Evolutionary conservation across 2,888 invertebrate genomes (phyloP).

Genomic region (Lithophane socia): DNA sequence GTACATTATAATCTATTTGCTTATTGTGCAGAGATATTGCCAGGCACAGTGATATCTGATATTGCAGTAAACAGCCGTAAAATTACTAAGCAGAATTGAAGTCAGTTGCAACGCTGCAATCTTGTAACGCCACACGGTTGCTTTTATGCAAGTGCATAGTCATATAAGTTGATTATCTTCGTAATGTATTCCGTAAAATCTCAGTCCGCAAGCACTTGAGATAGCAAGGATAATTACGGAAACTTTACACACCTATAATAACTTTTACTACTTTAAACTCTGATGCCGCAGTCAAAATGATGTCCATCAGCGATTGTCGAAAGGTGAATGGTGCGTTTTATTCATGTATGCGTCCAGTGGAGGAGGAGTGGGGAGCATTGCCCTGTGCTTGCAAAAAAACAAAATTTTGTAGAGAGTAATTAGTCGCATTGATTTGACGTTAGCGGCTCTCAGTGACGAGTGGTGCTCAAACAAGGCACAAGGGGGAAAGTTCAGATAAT

Average conservation of each 20-base stretch:
- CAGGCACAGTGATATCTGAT: slow-evolving; percentile 49
- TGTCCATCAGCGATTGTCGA: neutral
- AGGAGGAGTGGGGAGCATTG: slow-evolving; percentile 20
- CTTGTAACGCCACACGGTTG: slow-evolving; percentile 26
- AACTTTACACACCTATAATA: slow-evolving; percentile 31
- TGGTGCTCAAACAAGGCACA: slow-evolving; percentile 17
- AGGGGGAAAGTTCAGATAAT: slow-evolving; percentile 48
- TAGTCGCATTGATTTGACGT: slow-evolving; percentile 60
- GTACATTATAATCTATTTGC: slow-evolving; percentile 33
- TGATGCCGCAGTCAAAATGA: slow-evolving; percentile 19
- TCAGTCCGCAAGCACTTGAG: slow-evolving; percentile 1
- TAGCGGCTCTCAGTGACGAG: slow-evolving; percentile 33
- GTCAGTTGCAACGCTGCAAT: slow-evolving; percentile 48
- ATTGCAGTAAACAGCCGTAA: slow-evolving; percentile 57
- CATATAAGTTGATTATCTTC: slow-evolving; percentile 37
- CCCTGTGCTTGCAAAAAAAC: slow-evolving; percentile 27
- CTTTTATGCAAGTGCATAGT: slow-evolving; percentile 55
- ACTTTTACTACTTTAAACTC: slow-evolving; percentile 14
- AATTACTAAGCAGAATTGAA: slow-evolving; percentile 50
- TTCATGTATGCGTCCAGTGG: neutral
- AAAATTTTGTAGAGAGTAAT: slow-evolving; percentile 55
- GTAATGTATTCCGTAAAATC: slow-evolving; percentile 27
- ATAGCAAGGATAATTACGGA: slow-evolving; percentile 10
- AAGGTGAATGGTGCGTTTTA: slow-evolving; percentile 14
- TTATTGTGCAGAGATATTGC: slow-evolving; percentile 40